These are phyloP conservation scores for Periparus ater DNA, from an alignment of 2,797 vertebrate genomes.

Conservation along the genomic window DNA sequence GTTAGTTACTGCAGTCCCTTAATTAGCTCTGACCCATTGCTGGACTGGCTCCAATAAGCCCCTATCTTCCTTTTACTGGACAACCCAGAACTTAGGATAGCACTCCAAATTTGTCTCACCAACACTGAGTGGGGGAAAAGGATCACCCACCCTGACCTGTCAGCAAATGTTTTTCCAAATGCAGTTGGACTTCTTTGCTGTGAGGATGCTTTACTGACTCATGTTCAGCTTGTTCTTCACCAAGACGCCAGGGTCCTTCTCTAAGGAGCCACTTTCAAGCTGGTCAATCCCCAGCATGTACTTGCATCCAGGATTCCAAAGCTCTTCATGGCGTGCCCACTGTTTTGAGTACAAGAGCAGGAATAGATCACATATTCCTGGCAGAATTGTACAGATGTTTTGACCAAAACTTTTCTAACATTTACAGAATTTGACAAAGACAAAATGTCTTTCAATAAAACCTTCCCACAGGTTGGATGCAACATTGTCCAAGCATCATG, in stretches of 20 bases:
- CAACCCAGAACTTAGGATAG: not conserved
- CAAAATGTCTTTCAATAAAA: not conserved
- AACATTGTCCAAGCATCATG: not conserved
- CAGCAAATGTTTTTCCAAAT: not conserved
- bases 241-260: not conserved
- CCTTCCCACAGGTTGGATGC: not conserved
- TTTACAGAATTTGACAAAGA: not conserved
- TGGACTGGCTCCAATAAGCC: not conserved
- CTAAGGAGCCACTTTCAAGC: not conserved
- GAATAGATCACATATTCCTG: not conserved
- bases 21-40: not conserved
- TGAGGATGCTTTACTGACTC: not conserved
- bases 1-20: not conserved
- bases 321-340: not conserved
- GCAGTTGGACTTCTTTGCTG: not conserved
- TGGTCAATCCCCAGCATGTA: not conserved
- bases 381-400: not conserved
- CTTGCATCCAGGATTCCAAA: not conserved
- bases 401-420: not conserved
- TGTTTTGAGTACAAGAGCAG: not conserved
- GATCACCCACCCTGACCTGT: not conserved
- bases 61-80: not conserved
- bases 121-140: not conserved
- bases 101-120: not conserved
- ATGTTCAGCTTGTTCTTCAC: not conserved